phyloP scores from a whole-genome alignment of 2,113 vertebrate species.

The Calidris pygmaea region DNA sequence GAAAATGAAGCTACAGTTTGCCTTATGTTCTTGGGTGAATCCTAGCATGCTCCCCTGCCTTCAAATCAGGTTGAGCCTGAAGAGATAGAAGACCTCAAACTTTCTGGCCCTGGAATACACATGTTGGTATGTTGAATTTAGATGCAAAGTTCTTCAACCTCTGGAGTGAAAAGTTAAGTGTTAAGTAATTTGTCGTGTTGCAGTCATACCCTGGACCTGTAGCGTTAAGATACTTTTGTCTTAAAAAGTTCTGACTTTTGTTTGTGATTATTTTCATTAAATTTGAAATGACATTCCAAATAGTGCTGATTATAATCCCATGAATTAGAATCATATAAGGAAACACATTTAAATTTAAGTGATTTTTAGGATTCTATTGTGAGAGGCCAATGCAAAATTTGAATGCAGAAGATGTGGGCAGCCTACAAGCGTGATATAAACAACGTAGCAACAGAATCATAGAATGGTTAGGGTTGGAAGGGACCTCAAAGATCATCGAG shows the following conservation, averaged over 20 bases:
- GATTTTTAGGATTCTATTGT: not conserved
- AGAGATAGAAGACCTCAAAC: not conserved
- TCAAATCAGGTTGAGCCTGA: not conserved
- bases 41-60: not conserved
- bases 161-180: not conserved
- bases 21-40: not conserved
- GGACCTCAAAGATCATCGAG: too few species aligned
- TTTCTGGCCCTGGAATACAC: not conserved
- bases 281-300: not conserved
- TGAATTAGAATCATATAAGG: not conserved
- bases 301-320: not conserved
- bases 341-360: not conserved
- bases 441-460: fast-evolving
- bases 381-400: not conserved
- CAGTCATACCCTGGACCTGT: not conserved
- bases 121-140: not conserved
- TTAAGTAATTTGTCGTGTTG: not conserved
- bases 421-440: not conserved
- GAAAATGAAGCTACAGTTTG: not conserved
- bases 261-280: not conserved
- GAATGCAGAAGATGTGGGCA: not conserved
- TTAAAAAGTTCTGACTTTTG: not conserved
- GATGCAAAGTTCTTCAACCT: not conserved
- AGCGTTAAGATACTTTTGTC: not conserved
- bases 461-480: too few species aligned